Conservation (phyloP, 2,113 vertebrate genomes). For the Cacatua alba region DNA sequence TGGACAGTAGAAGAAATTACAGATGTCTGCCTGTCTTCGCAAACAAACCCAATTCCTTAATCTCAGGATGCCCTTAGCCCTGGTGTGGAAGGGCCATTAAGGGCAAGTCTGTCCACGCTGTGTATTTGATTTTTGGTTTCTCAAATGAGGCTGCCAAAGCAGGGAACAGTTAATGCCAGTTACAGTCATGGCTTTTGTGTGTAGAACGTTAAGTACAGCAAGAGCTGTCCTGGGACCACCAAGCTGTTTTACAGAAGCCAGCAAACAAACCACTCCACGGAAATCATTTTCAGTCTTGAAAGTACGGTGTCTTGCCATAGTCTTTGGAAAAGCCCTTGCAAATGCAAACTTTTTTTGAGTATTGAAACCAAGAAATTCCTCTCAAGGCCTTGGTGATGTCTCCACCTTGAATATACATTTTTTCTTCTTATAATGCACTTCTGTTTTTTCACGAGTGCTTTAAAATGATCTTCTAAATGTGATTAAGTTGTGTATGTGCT, state of each 20-base stretch:
- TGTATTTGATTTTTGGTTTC: slow-evolving; percentile 1
- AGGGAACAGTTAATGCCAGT: slow-evolving; percentile 27
- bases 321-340: slow-evolving; percentile 32
- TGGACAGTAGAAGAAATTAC: not conserved
- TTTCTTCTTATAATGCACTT: slow-evolving; percentile 21
- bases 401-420: slow-evolving; percentile 40
- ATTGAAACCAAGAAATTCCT: slow-evolving; percentile 48
- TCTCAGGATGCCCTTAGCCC: not conserved
- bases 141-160: not conserved
- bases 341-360: slow-evolving; percentile 46
- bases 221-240: not conserved
- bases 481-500: slow-evolving; percentile 45
- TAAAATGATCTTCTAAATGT: slow-evolving; percentile 53
- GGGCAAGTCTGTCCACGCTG: not conserved
- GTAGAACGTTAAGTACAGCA: slow-evolving; percentile 3
- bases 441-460: slow-evolving; percentile 55
- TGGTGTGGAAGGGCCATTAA: not conserved
- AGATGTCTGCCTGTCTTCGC: not conserved
- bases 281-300: slow-evolving; percentile 11
- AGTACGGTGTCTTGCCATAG: slow-evolving; percentile 38
- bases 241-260: slow-evolving; percentile 8
- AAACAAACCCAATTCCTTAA: not conserved
- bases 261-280: not conserved
- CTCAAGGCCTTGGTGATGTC: slow-evolving; percentile 34
- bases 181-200: slow-evolving; percentile 33